Evolutionary conservation across 2,797 vertebrate genomes (phyloP).

Genomic region (Limosa lapponica): DNA sequence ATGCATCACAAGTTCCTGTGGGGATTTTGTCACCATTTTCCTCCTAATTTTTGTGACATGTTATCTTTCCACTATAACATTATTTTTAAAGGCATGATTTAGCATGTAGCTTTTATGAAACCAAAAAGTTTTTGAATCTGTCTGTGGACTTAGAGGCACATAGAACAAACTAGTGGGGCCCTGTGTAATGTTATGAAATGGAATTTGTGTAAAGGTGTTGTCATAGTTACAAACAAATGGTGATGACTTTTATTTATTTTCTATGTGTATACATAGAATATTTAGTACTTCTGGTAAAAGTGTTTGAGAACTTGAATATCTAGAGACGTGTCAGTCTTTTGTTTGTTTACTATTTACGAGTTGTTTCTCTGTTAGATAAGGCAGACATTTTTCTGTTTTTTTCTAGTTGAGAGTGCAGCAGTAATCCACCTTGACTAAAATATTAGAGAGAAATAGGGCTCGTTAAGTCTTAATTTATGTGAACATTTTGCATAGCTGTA

Average conservation of each 20-base stretch:
- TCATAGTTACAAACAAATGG: neutral
- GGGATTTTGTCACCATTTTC: slow-evolving; percentile 17
- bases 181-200: neutral
- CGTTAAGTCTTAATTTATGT: neutral
- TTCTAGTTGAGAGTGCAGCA: neutral
- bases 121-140: neutral
- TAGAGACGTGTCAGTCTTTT: neutral
- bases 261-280: neutral
- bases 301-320: neutral
- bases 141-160: neutral
- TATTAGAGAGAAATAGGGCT: neutral
- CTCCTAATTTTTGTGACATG: slow-evolving; percentile 24
- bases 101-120: neutral
- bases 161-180: neutral
- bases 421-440: neutral
- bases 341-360: neutral
- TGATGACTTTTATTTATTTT: neutral
- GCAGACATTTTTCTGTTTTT: neutral
- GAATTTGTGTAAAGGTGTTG: neutral
- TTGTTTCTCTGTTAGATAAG: neutral
- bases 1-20: neutral
- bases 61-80: neutral
- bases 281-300: neutral
- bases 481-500: slow-evolving; percentile 22
- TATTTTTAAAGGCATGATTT: neutral